Conservation (phyloP, 1,140 invertebrate species). For the Drosophila mayri region DNA sequence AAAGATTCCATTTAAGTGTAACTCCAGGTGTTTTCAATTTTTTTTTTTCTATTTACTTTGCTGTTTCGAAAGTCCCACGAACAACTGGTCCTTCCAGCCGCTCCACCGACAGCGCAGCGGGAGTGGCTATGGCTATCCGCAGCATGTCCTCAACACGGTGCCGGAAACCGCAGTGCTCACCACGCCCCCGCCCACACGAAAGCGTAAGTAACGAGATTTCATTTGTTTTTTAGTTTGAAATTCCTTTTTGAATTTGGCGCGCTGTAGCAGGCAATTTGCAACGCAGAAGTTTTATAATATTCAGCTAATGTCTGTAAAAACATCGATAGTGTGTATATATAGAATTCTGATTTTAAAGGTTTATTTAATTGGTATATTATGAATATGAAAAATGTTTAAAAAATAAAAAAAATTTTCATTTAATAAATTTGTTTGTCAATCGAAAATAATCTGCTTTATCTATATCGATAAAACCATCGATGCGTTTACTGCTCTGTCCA, state of each 20-base stretch:
- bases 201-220: conserved; percentile 49
- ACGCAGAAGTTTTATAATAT: neutral
- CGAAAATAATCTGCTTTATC: no score
- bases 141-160: conserved; percentile 71
- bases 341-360: no score
- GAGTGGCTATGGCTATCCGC: conserved; percentile 53
- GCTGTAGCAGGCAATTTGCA: neutral
- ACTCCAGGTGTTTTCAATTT: conserved; percentile 43
- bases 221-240: neutral
- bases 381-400: no score
- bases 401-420: no score
- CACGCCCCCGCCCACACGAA: conserved; percentile 65
- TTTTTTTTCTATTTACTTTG: conserved; percentile 1
- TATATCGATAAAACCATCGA: no score
- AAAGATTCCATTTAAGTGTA: conserved; percentile 28
- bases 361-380: no score
- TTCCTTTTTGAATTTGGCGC: conserved; percentile 17
- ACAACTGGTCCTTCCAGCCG: conserved; percentile 76
- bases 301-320: neutral
- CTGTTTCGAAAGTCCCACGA: conserved; percentile 51
- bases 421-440: no score
- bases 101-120: conserved; percentile 66
- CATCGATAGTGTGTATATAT: no score
- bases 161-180: conserved; percentile 66
- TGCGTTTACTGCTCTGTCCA: no score